A percentile compares a stretch with the other conserved stretches of the same genome.
These are phyloP conservation scores for Aphrophora alni DNA, from an alignment of 2,888 invertebrate species.

Conservation along the genomic window DNA sequence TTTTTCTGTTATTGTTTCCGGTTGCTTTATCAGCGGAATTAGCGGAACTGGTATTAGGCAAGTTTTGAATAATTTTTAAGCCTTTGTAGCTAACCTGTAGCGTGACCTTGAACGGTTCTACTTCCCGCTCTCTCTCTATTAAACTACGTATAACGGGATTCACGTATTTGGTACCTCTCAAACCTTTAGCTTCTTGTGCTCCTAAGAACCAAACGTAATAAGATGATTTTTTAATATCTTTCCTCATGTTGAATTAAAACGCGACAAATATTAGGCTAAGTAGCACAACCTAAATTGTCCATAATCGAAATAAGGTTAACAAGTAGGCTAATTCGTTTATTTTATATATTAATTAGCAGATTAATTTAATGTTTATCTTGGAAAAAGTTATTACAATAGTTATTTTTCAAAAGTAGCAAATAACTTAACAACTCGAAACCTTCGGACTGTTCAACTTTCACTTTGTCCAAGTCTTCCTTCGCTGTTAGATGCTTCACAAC, in stretches of 20 bases:
- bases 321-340: not conserved
- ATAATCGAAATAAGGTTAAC: not conserved
- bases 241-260: slow-evolving; percentile 56
- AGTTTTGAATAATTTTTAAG: slow-evolving; percentile 89
- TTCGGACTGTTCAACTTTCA: not conserved
- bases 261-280: not conserved
- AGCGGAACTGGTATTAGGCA: slow-evolving; percentile 54
- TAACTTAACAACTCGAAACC: not conserved
- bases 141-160: slow-evolving; percentile 84
- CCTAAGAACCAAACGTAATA: slow-evolving; percentile 96
- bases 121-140: slow-evolving; percentile 81
- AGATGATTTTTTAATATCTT: slow-evolving; percentile 88
- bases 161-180: slow-evolving; percentile 85
- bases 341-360: not conserved
- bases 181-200: slow-evolving; percentile 90
- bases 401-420: not conserved
- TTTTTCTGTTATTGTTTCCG: slow-evolving; percentile 55
- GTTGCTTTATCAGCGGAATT: slow-evolving; percentile 44
- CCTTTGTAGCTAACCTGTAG: slow-evolving; percentile 87
- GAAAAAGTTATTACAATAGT: too few relatives aligned
- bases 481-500: not conserved
- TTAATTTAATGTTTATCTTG: not conserved
- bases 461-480: not conserved
- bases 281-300: not conserved
- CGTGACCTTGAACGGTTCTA: slow-evolving; percentile 90